Evolutionary conservation across 1,140 invertebrate genomes (phyloP).

Genomic region (Megathymus violae): DNA sequence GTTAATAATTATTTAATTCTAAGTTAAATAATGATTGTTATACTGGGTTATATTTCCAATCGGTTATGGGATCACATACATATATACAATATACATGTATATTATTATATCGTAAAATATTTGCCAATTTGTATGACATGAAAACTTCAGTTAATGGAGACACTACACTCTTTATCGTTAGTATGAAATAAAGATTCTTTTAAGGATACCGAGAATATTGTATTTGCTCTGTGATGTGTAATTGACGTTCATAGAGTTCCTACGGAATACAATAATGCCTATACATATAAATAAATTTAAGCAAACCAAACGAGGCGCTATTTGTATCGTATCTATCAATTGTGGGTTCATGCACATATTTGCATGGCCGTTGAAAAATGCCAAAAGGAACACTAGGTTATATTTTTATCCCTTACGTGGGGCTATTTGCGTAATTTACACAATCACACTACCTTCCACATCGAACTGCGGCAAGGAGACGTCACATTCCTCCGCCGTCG

Average conservation of each 20-base stretch:
- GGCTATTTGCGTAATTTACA: conserved; percentile 34
- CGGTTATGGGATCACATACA: too few relatives aligned
- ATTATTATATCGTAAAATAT: too few relatives aligned
- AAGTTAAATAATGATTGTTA: too few relatives aligned
- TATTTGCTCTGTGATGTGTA: conserved; percentile 24
- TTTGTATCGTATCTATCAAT: conserved; percentile 22
- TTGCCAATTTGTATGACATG: too few relatives aligned
- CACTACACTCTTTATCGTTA: conserved; percentile 11
- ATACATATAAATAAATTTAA: conserved; percentile 28
- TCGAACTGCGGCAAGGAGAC: conserved; percentile 35
- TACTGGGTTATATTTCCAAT: too few relatives aligned
- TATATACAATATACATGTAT: too few relatives aligned
- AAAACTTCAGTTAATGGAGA: conserved; percentile 21
- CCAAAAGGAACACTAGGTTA: conserved; percentile 32
- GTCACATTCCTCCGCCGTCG: conserved; percentile 51
- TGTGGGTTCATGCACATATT: conserved; percentile 21
- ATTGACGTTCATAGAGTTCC: conserved; percentile 35
- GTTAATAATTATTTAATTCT: too few relatives aligned
- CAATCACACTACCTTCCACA: conserved; percentile 31
- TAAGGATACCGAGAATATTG: conserved; percentile 21
- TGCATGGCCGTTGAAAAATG: conserved; percentile 25
- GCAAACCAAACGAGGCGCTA: conserved; percentile 25
- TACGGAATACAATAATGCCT: conserved; percentile 27
- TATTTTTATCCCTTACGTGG: conserved; percentile 32
- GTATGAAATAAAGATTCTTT: conserved; percentile 14